Conservation (phyloP, 2,888 invertebrate genomes). For the Fragum fragum region DNA sequence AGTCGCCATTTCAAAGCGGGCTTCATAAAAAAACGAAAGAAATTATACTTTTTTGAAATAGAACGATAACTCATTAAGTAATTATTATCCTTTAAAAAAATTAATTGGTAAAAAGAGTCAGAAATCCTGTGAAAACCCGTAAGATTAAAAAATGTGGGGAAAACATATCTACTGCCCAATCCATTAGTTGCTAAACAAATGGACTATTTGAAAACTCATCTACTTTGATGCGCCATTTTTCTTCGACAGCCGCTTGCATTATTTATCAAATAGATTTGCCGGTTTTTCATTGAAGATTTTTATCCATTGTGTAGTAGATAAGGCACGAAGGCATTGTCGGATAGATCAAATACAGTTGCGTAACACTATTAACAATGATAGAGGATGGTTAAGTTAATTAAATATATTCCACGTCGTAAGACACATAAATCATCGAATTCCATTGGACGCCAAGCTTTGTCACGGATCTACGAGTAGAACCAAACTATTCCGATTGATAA, state of each 20-base stretch:
- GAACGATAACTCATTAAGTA: too few species aligned
- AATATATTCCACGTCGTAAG: conserved; percentile 23
- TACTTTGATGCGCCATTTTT: conserved; percentile 12
- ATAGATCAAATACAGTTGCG: conserved; percentile 30
- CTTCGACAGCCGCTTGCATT: conserved; percentile 17
- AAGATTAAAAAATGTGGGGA: too few species aligned
- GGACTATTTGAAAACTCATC: conserved; percentile 1
- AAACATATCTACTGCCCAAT: neutral
- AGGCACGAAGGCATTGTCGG: conserved; percentile 26
- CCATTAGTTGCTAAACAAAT: neutral
- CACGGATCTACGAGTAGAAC: conserved; percentile 9
- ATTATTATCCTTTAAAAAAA: too few species aligned
- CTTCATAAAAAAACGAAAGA: too few species aligned
- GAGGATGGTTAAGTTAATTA: conserved; percentile 40
- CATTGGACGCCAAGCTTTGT: conserved; percentile 9
- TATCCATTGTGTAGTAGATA: conserved; percentile 27
- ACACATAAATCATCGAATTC: conserved; percentile 25
- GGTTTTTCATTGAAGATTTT: conserved; percentile 1
- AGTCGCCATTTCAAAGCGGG: too few species aligned
- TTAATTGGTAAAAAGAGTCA: too few species aligned
- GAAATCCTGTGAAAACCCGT: too few species aligned
- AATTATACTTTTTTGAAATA: too few species aligned
- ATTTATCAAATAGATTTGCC: conserved; percentile 15
- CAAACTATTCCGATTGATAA: conserved; percentile 17
- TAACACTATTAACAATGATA: conserved; percentile 43